Evolutionary conservation across 2,888 invertebrate species (phyloP).

Genomic region (Andrena flavipes): DNA sequence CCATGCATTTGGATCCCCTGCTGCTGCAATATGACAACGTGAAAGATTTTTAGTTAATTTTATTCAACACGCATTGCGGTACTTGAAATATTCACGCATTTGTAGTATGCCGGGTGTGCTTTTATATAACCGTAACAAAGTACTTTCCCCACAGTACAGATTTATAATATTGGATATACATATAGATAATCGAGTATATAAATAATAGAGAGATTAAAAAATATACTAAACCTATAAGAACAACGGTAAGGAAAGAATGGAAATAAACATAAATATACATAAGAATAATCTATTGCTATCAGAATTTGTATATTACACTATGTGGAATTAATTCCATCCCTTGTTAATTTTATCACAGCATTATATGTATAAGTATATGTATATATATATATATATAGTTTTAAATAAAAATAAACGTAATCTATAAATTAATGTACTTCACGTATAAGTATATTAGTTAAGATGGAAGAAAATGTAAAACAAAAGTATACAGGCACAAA

Average conservation of each 20-base stretch:
- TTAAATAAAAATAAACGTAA: too few relatives aligned
- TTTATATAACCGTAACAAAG: conserved; percentile 15
- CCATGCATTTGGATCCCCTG: conserved; percentile 93
- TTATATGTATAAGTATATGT: too few relatives aligned
- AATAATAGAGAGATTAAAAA: not conserved
- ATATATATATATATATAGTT: too few relatives aligned
- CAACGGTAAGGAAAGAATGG: not conserved
- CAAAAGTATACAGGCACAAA: conserved; percentile 52
- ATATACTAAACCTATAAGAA: not conserved
- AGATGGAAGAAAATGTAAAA: conserved; percentile 15
- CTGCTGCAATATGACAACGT: conserved; percentile 74
- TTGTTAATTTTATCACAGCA: conserved; percentile 1
- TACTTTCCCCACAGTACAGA: conserved; percentile 1
- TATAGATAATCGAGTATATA: not conserved
- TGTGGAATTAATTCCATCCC: not conserved
- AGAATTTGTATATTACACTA: conserved; percentile 13
- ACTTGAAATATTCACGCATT: conserved; percentile 12
- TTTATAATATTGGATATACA: conserved; percentile 5
- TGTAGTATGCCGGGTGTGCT: not conserved
- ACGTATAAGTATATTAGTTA: not conserved
- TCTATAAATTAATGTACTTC: too few relatives aligned
- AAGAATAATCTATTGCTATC: conserved; percentile 11
- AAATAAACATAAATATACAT: conserved; percentile 15
- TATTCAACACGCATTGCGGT: not conserved
- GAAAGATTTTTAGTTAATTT: conserved; percentile 40